Percentiles rank a stretch among this genome's conserved stretches.
Conservation (phyloP, 2,797 vertebrate genomes). For the Sorex maritimensis region DNA sequence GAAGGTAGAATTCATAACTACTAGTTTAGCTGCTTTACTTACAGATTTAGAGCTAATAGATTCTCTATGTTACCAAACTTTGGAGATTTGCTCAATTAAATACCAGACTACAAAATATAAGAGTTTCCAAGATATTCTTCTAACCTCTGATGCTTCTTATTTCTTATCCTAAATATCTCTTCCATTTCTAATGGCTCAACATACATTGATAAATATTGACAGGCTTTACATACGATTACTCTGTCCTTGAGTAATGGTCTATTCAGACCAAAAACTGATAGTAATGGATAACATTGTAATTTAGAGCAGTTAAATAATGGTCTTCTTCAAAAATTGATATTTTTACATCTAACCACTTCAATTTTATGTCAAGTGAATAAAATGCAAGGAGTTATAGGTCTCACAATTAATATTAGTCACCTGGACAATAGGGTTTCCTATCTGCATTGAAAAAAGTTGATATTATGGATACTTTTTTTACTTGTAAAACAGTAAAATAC, state of each 20-base stretch:
- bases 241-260: constrained; percentile 52
- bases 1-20: background rate
- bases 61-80: background rate
- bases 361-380: constrained; percentile 79
- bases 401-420: constrained; percentile 69
- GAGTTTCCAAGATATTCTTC: background rate
- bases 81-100: background rate
- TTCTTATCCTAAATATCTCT: constrained; percentile 58
- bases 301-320: constrained; percentile 78
- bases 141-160: background rate
- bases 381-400: constrained; percentile 64
- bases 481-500: constrained; percentile 20
- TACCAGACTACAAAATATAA: background rate
- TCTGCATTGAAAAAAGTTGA: constrained; percentile 71
- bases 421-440: constrained; percentile 63
- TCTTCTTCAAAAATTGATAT: constrained; percentile 81
- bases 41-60: background rate
- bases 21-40: background rate
- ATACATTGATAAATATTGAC: constrained; percentile 58
- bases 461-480: constrained; percentile 59
- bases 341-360: constrained; percentile 78
- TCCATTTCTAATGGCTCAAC: constrained; percentile 17
- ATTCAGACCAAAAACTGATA: constrained; percentile 59
- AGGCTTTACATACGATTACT: constrained; percentile 60
- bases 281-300: constrained; percentile 66